Conservation (phyloP, 2,113 vertebrate genomes). For the Entosphenus tridentatus region DNA sequence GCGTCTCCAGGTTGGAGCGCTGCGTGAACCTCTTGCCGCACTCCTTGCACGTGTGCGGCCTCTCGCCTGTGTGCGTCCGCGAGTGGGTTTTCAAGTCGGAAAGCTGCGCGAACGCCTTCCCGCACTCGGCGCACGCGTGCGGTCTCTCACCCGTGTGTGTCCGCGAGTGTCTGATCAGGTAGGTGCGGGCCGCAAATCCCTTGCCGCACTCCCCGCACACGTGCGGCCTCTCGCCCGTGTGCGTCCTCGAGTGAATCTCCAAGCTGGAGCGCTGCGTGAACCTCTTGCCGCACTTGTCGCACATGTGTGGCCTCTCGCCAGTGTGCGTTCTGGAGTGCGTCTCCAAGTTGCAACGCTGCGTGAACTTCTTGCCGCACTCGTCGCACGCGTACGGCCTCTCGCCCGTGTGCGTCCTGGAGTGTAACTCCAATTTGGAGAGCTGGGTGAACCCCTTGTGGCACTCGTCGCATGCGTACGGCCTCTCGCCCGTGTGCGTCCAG, state of each 20-base stretch:
- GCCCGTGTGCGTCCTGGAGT: not conserved
- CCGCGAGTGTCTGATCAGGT: too few relatives aligned
- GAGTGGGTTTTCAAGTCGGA: constrained; percentile 15
- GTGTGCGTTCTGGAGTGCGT: too few relatives aligned
- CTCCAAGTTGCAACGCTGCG: too few relatives aligned
- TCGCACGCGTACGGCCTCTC: not conserved
- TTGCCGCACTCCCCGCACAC: constrained; percentile 21
- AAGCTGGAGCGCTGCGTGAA: constrained; percentile 22
- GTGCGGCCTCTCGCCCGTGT: constrained; percentile 12
- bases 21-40: constrained; percentile 19
- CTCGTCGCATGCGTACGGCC: not conserved
- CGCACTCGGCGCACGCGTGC: constrained; percentile 6
- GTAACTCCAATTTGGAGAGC: not conserved
- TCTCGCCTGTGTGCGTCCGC: constrained; percentile 16
- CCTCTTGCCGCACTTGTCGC: constrained; percentile 17
- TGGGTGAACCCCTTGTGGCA: not conserved
- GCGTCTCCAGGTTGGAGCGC: constrained; percentile 15
- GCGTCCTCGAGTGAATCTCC: constrained; percentile 16
- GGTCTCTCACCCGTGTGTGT: too few relatives aligned
- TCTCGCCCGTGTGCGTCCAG: not conserved
- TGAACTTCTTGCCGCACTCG: not conserved
- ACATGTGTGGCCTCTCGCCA: constrained; percentile 6
- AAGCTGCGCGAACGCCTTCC: constrained; percentile 8
- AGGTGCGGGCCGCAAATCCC: constrained; percentile 13
- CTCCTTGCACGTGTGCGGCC: constrained; percentile 13